Conservation (phyloP, 2,797 vertebrate genomes). For the Benthosema pterotum region DNA sequence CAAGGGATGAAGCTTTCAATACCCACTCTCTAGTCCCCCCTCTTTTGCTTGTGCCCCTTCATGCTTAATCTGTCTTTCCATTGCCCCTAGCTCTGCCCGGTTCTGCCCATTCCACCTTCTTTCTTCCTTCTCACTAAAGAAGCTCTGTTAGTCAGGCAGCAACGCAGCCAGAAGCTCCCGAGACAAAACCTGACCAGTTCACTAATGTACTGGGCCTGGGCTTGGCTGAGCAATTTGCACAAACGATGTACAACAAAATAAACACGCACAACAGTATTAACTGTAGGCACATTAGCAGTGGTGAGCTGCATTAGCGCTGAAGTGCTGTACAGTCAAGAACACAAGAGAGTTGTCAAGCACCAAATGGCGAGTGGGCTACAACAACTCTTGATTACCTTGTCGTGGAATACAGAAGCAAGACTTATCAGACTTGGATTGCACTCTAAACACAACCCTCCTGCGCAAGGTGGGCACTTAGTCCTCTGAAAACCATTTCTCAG, state of each 20-base stretch:
- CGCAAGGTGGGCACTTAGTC: slow-evolving; percentile 62
- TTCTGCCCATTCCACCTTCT: slow-evolving; percentile 23
- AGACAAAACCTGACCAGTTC: slow-evolving; percentile 66
- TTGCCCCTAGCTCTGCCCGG: slow-evolving; percentile 56
- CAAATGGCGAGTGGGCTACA: slow-evolving; percentile 24
- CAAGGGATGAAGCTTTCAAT: slow-evolving; percentile 56
- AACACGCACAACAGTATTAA: slow-evolving; percentile 2
- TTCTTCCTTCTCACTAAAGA: slow-evolving; percentile 41
- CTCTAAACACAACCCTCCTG: slow-evolving; percentile 59
- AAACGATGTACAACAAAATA: slow-evolving; percentile 14
- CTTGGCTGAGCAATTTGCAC: slow-evolving; percentile 26
- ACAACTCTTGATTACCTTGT: slow-evolving; percentile 66
- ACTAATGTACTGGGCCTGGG: slow-evolving; percentile 56
- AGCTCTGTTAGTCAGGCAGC: slow-evolving; percentile 21
- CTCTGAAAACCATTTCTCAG: slow-evolving; percentile 78
- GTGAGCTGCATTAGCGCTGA: no score
- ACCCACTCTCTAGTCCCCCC: slow-evolving; percentile 16
- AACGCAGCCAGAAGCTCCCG: slow-evolving; percentile 54
- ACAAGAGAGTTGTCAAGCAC: slow-evolving; percentile 39
- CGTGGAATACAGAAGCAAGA: slow-evolving; percentile 61
- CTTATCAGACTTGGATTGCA: slow-evolving; percentile 40
- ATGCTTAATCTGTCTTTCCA: slow-evolving; percentile 38
- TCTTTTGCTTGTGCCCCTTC: slow-evolving; percentile 23
- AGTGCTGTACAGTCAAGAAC: slow-evolving; percentile 34
- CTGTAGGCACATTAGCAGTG: no score